Conservation (phyloP, 2,797 vertebrate species). For the Eremophila alpestris region DNA sequence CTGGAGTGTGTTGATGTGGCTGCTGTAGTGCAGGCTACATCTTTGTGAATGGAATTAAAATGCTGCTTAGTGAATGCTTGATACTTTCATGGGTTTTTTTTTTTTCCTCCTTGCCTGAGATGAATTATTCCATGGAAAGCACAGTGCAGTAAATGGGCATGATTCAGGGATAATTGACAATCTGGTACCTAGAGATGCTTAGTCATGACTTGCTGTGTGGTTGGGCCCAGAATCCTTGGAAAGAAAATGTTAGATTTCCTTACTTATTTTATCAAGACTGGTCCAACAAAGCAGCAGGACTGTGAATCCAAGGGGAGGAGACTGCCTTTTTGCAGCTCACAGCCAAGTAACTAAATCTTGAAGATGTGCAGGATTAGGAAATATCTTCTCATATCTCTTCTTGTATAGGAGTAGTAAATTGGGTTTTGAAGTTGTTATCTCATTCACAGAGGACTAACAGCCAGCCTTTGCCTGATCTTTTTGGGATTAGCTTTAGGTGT, state of each 20-base stretch:
- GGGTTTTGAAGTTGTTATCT: background rate
- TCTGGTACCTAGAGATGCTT: constrained; percentile 41
- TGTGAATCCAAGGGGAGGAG: background rate
- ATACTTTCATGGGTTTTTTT: background rate
- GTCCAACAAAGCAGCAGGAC: background rate
- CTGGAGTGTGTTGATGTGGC: background rate
- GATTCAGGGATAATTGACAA: constrained; percentile 24
- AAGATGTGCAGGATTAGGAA: background rate
- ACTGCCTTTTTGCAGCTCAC: background rate
- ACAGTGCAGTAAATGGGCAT: background rate
- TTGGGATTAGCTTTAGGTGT: background rate
- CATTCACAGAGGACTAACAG: background rate
- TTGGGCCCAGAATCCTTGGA: constrained; percentile 3
- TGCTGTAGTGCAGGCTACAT: background rate
- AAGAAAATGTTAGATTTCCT: background rate
- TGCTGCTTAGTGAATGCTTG: background rate
- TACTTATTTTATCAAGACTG: background rate
- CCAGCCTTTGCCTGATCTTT: background rate
- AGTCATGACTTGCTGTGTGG: constrained; percentile 31
- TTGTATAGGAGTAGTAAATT: background rate
- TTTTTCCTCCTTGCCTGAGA: background rate
- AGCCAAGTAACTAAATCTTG: background rate
- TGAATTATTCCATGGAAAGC: background rate
- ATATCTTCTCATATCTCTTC: background rate
- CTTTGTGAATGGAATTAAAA: background rate